Percentiles rank a stretch among this genome's conserved stretches.
Evolutionary conservation across 2,888 invertebrate species (phyloP).

Genomic region (Pinctada fucata): DNA sequence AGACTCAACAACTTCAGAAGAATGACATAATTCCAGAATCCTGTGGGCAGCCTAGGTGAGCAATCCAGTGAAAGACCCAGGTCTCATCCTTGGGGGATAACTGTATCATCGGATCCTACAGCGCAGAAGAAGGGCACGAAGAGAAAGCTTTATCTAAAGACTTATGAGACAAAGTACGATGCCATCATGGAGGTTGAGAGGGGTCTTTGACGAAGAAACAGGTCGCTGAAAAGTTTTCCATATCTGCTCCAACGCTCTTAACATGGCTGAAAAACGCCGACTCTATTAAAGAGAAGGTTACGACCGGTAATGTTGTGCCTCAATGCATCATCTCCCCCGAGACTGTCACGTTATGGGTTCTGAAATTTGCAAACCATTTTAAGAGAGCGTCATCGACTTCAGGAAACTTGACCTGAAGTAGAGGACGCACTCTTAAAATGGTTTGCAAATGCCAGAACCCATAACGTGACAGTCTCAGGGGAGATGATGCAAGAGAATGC

Average conservation of each 20-base stretch:
- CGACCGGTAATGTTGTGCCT: conserved; percentile 24
- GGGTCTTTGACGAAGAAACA: conserved; percentile 34
- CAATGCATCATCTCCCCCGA: conserved; percentile 24
- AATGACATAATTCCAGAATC: too few species aligned
- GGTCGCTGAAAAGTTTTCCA: conserved; percentile 37
- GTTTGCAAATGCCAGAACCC: conserved; percentile 22
- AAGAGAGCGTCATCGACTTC: background rate
- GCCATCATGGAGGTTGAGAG: conserved; percentile 44
- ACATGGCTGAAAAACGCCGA: conserved; percentile 44
- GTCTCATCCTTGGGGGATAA: background rate
- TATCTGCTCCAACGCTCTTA: conserved; percentile 42
- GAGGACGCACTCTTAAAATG: background rate
- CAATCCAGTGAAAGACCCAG: conserved; percentile 1
- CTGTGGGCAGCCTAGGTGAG: background rate
- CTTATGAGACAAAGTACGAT: conserved; percentile 33
- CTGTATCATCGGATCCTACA: background rate
- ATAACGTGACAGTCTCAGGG: conserved; percentile 33
- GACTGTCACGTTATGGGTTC: background rate
- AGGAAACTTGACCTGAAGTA: conserved; percentile 8
- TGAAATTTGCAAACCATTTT: too few species aligned
- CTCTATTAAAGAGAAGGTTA: conserved; percentile 32
- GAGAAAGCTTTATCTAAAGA: background rate
- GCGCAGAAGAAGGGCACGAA: background rate
- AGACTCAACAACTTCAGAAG: too few species aligned
- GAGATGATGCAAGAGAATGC: conserved; percentile 34